Conservation (phyloP, 2,113 vertebrate genomes). For the Daphoenositta chrysoptera region DNA sequence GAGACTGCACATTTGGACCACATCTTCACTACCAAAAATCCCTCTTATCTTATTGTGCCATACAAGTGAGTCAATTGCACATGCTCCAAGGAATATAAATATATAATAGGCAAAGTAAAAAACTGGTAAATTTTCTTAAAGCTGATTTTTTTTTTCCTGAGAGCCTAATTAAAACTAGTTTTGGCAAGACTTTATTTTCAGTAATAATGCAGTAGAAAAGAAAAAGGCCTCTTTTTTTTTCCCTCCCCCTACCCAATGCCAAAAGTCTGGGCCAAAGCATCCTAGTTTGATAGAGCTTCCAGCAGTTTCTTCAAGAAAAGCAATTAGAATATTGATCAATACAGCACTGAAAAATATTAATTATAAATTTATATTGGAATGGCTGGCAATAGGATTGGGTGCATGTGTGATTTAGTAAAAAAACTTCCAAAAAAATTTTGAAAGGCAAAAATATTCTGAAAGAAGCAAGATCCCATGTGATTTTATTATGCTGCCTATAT, state of each 20-base stretch:
- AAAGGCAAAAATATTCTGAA: background rate
- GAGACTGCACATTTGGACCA: background rate
- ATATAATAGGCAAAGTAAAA: background rate
- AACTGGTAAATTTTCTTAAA: background rate
- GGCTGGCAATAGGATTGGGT: background rate
- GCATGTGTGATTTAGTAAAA: background rate
- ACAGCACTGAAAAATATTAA: background rate
- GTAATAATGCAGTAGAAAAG: background rate
- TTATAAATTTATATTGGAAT: background rate
- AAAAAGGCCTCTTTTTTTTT: background rate
- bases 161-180: background rate
- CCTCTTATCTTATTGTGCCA: background rate
- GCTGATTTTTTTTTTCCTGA: background rate
- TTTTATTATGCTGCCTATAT: background rate
- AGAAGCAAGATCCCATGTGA: background rate
- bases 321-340: background rate
- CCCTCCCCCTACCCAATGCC: background rate
- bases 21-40: background rate
- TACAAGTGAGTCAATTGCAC: background rate
- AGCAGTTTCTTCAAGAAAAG: background rate
- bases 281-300: background rate
- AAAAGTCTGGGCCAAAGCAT: background rate
- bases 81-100: background rate
- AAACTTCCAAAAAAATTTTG: background rate
- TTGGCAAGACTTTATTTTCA: background rate